Conservation (phyloP, 2,888 invertebrate species). For the Lasioglossum morio region DNA sequence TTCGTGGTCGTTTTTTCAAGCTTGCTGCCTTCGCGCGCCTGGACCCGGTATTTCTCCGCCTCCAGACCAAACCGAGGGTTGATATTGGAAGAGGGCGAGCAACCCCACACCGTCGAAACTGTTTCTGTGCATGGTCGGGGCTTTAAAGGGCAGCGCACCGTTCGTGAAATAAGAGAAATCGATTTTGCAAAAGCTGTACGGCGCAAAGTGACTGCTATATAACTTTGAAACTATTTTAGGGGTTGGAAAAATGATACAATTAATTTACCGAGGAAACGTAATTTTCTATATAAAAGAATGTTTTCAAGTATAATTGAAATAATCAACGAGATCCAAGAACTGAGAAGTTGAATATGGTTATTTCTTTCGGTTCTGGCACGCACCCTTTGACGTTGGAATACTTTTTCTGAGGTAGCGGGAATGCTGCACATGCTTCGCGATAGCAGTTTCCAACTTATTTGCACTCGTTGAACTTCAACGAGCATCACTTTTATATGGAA, state of each 20-base stretch:
- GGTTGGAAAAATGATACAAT: too few relatives aligned
- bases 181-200: neutral
- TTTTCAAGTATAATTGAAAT: neutral
- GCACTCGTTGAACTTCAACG: neutral
- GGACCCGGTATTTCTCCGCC: neutral
- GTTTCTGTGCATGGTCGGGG: neutral
- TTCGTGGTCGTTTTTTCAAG: conserved; percentile 22
- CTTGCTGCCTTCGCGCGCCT: neutral
- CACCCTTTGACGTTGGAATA: neutral
- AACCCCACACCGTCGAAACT: neutral
- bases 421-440: neutral
- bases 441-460: neutral
- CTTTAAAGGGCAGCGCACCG: neutral
- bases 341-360: neutral
- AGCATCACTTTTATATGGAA: neutral
- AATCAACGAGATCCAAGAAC: neutral
- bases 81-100: conserved; percentile 10
- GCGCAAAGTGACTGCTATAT: too few relatives aligned
- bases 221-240: too few relatives aligned
- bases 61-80: conserved; percentile 2
- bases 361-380: neutral
- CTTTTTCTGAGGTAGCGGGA: neutral
- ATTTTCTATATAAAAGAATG: too few relatives aligned
- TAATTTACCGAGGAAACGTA: too few relatives aligned
- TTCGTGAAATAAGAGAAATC: neutral